phyloP scores from a whole-genome alignment of 2,888 invertebrate genomes.

The Coleophora deauratella region DNA sequence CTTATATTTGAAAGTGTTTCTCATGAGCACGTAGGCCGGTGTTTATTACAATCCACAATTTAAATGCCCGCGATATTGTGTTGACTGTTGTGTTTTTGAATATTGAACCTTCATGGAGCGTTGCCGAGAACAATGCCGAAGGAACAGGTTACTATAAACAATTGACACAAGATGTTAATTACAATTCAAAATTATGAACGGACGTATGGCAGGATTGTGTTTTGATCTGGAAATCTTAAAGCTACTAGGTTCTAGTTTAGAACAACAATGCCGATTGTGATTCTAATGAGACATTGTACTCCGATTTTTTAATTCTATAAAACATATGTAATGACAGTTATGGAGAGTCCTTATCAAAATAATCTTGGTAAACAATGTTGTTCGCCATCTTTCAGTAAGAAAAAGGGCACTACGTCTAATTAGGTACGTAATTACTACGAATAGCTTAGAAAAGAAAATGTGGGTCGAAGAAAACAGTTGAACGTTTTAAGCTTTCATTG shows the following conservation, averaged over 20 bases:
- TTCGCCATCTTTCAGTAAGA: background rate
- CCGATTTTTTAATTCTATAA: conserved; percentile 23
- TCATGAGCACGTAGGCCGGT: conserved; percentile 33
- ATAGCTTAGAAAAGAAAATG: background rate
- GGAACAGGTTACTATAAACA: conserved; percentile 32
- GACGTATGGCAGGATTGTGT: conserved; percentile 27
- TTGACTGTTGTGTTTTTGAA: conserved; percentile 26
- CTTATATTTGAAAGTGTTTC: conserved; percentile 55
- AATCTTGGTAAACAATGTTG: background rate
- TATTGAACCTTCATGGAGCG: conserved; percentile 46
- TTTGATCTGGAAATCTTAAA: conserved; percentile 14
- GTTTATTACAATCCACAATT: conserved; percentile 38
- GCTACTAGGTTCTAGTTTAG: background rate
- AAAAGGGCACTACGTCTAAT: background rate
- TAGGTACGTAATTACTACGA: background rate
- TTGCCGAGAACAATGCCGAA: conserved; percentile 38
- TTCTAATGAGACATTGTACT: conserved; percentile 33
- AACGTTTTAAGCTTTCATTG: background rate
- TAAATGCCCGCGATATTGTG: conserved; percentile 19
- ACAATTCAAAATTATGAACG: conserved; percentile 48
- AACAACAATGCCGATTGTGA: conserved; percentile 36
- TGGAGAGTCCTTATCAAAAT: background rate
- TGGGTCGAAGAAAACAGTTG: too few species aligned
- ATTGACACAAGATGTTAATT: conserved; percentile 44
- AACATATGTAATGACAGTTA: conserved; percentile 22